A percentile compares a stretch with the other conserved stretches of the same genome.
Conservation (phyloP, 1,140 invertebrate genomes). For the Tachypleus tridentatus region DNA sequence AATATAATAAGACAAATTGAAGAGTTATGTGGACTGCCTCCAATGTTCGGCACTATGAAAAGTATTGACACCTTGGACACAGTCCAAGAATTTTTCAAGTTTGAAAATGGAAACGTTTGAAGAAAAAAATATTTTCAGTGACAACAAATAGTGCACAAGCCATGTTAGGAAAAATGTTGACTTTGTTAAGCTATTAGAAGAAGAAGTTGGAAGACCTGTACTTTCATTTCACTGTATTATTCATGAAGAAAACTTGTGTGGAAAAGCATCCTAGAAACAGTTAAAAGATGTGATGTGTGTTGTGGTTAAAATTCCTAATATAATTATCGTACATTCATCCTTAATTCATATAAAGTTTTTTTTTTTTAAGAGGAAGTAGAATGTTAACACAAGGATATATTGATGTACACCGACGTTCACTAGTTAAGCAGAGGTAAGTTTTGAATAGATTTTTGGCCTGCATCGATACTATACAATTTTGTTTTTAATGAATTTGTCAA, state of each 20-base stretch:
- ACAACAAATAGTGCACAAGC: not conserved
- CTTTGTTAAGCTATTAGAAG: not conserved
- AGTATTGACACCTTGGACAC: not conserved
- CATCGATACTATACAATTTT: not conserved
- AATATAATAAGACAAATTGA: no score
- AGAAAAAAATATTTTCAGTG: not conserved
- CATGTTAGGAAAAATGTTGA: not conserved
- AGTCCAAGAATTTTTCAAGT: not conserved
- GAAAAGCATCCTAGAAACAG: not conserved
- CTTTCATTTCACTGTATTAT: not conserved
- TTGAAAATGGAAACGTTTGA: not conserved
- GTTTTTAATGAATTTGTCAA: not conserved
- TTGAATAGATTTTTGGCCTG: not conserved
- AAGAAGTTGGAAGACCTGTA: not conserved
- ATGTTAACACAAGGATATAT: not conserved
- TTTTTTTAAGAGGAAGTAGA: not conserved
- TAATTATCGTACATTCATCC: not conserved
- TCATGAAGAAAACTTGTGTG: not conserved
- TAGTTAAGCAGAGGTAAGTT: conserved; percentile 4
- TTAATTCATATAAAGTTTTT: not conserved
- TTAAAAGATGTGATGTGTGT: conserved; percentile 1
- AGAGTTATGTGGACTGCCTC: conserved; percentile 1
- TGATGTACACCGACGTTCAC: not conserved
- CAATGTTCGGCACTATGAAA: not conserved
- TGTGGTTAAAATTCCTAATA: not conserved